Percentiles rank a stretch among this genome's conserved stretches.
These are phyloP conservation scores for Drosophila flavopinicola DNA, from an alignment of 2,888 invertebrate genomes.

Conservation along the genomic window DNA sequence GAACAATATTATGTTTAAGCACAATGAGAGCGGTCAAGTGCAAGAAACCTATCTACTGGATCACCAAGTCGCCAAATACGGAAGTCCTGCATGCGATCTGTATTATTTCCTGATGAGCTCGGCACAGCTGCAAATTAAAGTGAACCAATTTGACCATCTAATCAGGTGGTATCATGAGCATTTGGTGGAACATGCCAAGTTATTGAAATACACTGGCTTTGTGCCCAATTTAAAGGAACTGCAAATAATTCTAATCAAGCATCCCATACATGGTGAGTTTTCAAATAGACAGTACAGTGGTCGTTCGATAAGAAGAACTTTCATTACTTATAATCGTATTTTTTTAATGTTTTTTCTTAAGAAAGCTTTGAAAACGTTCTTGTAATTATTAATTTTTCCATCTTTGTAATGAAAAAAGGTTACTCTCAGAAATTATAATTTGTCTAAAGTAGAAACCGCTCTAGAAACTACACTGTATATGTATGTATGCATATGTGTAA, in stretches of 20 bases:
- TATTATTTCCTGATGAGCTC: constrained; percentile 76
- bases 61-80: constrained; percentile 71
- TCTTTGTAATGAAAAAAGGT: too few species aligned
- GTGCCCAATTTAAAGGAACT: constrained; percentile 74
- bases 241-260: constrained; percentile 66
- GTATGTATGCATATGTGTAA: neutral
- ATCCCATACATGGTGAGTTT: constrained; percentile 61
- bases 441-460: too few species aligned
- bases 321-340: too few species aligned
- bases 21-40: constrained; percentile 54
- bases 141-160: constrained; percentile 76
- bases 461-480: neutral
- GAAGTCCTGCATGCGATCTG: constrained; percentile 74
- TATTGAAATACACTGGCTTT: constrained; percentile 54
- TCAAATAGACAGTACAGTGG: too few species aligned
- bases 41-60: constrained; percentile 76
- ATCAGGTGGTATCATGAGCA: constrained; percentile 73
- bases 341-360: too few species aligned
- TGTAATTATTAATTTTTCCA: too few species aligned
- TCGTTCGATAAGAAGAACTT: too few species aligned
- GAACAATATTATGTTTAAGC: constrained; percentile 80
- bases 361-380: too few species aligned
- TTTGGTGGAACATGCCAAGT: neutral
- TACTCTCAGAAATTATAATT: too few species aligned
- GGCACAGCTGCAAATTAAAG: constrained; percentile 65